Evolutionary conservation across 2,888 invertebrate genomes (phyloP), one percentile per base, ranked within the genome.

Genomic region (Leptura quadrifasciata): DNA sequence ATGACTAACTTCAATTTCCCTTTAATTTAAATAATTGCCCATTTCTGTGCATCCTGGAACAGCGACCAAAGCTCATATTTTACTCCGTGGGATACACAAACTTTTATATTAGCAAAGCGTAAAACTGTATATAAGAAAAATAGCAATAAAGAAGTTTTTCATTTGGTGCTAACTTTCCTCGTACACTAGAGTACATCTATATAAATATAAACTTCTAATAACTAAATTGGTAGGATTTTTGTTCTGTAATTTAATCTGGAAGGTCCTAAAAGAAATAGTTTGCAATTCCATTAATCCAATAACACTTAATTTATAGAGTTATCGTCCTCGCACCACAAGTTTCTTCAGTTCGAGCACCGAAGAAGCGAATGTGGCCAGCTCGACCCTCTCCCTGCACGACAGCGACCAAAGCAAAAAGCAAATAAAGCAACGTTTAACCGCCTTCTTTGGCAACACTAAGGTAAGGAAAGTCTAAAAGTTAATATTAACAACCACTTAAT

Each of bases 371-470:
- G 83, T 85, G 68, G 83, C 83, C 64, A 87, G 83, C 81, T 87
- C 88, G 74, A 87, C 85, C 55, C 82, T 86, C 73, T 86, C 86
- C 17, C 82, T 86, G 20, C 87, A 87, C 78, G 88, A 89, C 60
- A 81, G 82, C 17, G 89, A 85, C 84, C 88, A 79, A 86, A 88
- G 81, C 84, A 89, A 88, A 84, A 90, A 87, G 80, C 91, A 91
- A 83, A 91, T 92, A 80, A 93, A 93, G 86, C 94, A 94, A 86
- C 91, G 94, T 78, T 94, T 94, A 93, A 93, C 94, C 69, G 93
- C 93, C 24, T 91, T 94, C 82, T 94, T 94, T 86, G 93, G 94
- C 74, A 92, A 93, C 83, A 93, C 92, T 82, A 93, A 91, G 87
- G 91, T 91, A 85, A 80, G 80, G 47, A 31, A 65, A 27, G 39